Evolutionary conservation across 2,113 vertebrate species (phyloP).

Genomic region (Odobenus rosmarus): DNA sequence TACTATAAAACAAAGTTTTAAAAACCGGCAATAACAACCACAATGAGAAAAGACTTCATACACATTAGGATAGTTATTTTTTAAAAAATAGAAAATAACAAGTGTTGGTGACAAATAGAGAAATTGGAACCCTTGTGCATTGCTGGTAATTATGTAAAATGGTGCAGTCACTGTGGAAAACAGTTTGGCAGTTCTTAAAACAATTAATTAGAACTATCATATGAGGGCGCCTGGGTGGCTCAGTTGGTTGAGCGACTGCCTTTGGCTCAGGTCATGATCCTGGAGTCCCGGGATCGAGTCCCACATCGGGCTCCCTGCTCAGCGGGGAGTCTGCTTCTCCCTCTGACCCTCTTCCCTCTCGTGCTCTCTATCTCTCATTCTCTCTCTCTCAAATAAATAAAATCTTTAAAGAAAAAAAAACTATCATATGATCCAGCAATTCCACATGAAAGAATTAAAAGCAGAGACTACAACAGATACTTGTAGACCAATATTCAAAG

Average conservation of each 20-base stretch:
- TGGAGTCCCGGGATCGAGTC: too few relatives aligned
- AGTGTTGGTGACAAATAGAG: neutral
- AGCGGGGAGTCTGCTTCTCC: too few relatives aligned
- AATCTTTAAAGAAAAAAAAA: neutral
- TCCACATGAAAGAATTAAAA: neutral
- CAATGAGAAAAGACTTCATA: neutral
- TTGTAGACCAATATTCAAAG: neutral
- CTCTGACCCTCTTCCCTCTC: too few relatives aligned
- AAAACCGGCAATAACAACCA: neutral
- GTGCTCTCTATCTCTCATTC: too few relatives aligned
- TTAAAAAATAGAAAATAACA: neutral
- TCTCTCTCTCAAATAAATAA: too few relatives aligned
- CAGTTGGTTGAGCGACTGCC: too few relatives aligned
- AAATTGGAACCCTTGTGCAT: neutral
- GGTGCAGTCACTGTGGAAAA: neutral
- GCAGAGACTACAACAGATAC: neutral
- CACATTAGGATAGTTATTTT: neutral
- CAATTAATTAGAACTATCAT: neutral
- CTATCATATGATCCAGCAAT: neutral
- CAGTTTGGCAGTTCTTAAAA: neutral
- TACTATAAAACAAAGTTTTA: neutral
- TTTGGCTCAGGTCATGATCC: too few relatives aligned
- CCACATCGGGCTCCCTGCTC: too few relatives aligned
- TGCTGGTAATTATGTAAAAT: neutral
- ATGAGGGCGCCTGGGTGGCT: neutral